Evolutionary conservation across 2,888 invertebrate species (phyloP), one percentile per base, ranked within the genome.

Genomic region (Sinotaia quadrata): DNA sequence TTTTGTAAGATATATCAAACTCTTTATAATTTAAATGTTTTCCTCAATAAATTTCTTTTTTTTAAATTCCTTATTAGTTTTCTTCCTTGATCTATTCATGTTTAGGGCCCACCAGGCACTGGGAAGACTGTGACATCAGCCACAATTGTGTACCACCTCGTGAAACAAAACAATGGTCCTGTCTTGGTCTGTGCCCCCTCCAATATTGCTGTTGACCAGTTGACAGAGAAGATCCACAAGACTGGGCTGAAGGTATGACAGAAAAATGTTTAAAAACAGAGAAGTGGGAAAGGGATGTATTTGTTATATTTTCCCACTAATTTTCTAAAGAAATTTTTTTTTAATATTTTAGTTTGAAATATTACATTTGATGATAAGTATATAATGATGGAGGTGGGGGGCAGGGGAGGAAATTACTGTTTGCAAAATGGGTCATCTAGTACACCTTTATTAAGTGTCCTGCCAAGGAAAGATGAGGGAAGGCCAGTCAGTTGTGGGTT

Each of bases 111-210:
- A 0, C 97, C 98, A 0, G 97, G 97, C 59, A 98, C 98, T 0
- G 98, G 98, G 5, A 99, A 99, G 90, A 99, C 99, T 0, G 99
- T 99, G 0, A 99, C 99, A 0, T 98, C 98, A 0, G 99, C 99
- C 0, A 98, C 98, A 0, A 97, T 99, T 78, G 99, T 99, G 2
- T 99, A 98, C 88, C 99, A 99, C 87, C 90, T 99, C 68, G 97
- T 96, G 0, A 94, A 96, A 83, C 96, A 97, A 85, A 96, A 93
- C 79, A 95, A 95, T 4, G 95, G 96, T 0, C 90, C 91, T 44
- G 97, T 99, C 0, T 91, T 99, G 2, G 99, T 99, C 0, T 99
- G 99, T 87, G 98, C 99, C 0, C 99, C 99, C 0, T 97, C 97
- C 72, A 99, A 99, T 89, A 99, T 98, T 1, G 99, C 99, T 31